Evolutionary conservation across 2,797 vertebrate species (phyloP).

Genomic region (Pristis pectinata): DNA sequence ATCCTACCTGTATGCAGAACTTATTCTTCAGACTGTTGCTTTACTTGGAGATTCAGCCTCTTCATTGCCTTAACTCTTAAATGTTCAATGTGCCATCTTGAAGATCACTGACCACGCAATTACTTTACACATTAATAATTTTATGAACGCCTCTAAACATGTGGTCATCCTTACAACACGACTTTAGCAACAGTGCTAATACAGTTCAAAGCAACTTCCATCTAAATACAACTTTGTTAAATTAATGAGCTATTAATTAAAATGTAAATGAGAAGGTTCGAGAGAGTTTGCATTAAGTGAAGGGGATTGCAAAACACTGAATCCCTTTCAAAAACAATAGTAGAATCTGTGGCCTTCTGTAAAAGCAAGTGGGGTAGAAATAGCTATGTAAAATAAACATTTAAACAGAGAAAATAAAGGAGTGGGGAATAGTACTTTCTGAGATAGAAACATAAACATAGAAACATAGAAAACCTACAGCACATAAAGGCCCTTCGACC

Average conservation of each 20-base stretch:
- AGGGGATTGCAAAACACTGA: neutral
- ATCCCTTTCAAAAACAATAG: neutral
- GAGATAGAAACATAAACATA: too few relatives aligned
- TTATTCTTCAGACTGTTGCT: neutral
- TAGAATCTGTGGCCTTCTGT: neutral
- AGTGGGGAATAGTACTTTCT: neutral
- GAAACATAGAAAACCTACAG: too few relatives aligned
- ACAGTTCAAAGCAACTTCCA: neutral
- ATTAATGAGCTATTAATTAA: neutral
- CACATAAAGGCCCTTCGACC: too few relatives aligned
- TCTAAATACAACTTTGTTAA: neutral
- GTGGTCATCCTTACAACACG: neutral
- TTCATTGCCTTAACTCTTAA: too few relatives aligned
- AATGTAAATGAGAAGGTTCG: neutral
- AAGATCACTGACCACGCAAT: neutral
- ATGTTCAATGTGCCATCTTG: neutral
- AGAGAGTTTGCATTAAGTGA: neutral
- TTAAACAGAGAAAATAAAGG: neutral
- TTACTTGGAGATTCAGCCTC: neutral
- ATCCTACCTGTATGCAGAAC: neutral
- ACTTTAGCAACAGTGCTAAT: neutral
- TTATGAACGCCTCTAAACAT: neutral
- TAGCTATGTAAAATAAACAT: neutral
- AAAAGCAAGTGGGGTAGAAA: neutral
- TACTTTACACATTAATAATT: neutral